These are phyloP conservation scores for Margaritifera margaritifera DNA, from an alignment of 2,888 invertebrate species.

Conservation along the genomic window DNA sequence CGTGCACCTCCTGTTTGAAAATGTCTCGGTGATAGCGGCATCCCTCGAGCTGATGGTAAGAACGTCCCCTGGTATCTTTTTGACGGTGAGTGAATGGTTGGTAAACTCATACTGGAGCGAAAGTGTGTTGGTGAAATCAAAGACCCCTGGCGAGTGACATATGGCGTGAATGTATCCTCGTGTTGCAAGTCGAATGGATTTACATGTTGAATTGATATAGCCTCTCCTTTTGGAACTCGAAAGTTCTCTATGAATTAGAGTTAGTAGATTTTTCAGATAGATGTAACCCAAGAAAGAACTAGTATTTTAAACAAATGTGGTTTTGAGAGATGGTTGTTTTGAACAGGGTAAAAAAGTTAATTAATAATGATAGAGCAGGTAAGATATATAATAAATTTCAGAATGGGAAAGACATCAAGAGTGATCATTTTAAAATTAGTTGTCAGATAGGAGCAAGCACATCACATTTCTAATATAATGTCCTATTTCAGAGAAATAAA, in stretches of 20 bases:
- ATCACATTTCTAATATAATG: too few species aligned
- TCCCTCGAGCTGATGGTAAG: constrained; percentile 31
- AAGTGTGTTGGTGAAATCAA: constrained; percentile 26
- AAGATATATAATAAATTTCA: too few species aligned
- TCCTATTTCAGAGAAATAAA: too few species aligned
- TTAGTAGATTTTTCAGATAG: too few species aligned
- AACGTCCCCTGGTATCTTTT: constrained; percentile 26
- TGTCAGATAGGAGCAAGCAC: too few species aligned
- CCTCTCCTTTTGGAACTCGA: constrained; percentile 39
- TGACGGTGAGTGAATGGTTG: constrained; percentile 22
- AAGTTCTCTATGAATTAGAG: constrained; percentile 39
- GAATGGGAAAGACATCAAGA: too few species aligned
- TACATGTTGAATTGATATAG: constrained; percentile 37
- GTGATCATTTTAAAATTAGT: too few species aligned
- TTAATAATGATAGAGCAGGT: too few species aligned
- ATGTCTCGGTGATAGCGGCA: constrained; percentile 24
- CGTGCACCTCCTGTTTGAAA: constrained; percentile 35
- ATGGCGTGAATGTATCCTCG: constrained; percentile 39
- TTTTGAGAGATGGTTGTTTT: too few species aligned
- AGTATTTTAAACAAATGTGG: too few species aligned
- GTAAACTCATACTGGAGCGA: constrained; percentile 28
- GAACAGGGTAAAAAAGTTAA: too few species aligned
- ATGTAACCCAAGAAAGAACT: too few species aligned
- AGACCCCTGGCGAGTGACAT: constrained; percentile 33
- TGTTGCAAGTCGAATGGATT: constrained; percentile 33